Percentiles rank a stretch among this genome's conserved stretches.
phyloP scores from a whole-genome alignment of 2,113 vertebrate genomes.

The Haplochromis vanheusdeni region DNA sequence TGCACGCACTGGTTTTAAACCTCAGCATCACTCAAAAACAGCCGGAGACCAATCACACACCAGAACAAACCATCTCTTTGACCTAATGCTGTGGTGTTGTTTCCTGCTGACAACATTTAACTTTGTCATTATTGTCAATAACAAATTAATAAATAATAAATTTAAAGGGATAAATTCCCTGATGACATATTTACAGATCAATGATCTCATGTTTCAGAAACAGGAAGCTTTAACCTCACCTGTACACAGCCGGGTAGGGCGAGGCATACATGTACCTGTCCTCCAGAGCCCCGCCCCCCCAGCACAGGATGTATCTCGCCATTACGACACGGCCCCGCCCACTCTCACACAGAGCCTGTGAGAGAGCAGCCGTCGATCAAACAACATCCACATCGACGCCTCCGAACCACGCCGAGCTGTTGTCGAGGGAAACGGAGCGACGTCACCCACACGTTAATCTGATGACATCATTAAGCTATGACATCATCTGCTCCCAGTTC shows the following conservation, averaged over 20 bases:
- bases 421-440: neutral
- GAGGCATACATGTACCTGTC: slow-evolving; percentile 63
- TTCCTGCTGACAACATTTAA: neutral
- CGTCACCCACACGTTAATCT: neutral
- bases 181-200: neutral
- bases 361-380: neutral
- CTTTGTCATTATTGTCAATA: neutral
- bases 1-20: neutral
- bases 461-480: neutral
- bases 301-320: slow-evolving; percentile 71
- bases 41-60: neutral
- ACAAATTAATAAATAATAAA: neutral
- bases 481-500: neutral
- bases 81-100: neutral
- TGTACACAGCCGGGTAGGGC: slow-evolving; percentile 63
- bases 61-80: neutral
- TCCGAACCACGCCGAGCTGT: neutral
- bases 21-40: neutral
- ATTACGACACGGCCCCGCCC: slow-evolving; percentile 11
- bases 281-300: slow-evolving; percentile 66
- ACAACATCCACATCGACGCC: neutral
- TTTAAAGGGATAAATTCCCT: neutral
- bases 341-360: neutral
- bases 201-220: neutral
- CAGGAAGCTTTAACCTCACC: slow-evolving; percentile 30